These are phyloP conservation scores for Gymnocypris eckloni DNA, from an alignment of 2,797 vertebrate species.

Conservation along the genomic window DNA sequence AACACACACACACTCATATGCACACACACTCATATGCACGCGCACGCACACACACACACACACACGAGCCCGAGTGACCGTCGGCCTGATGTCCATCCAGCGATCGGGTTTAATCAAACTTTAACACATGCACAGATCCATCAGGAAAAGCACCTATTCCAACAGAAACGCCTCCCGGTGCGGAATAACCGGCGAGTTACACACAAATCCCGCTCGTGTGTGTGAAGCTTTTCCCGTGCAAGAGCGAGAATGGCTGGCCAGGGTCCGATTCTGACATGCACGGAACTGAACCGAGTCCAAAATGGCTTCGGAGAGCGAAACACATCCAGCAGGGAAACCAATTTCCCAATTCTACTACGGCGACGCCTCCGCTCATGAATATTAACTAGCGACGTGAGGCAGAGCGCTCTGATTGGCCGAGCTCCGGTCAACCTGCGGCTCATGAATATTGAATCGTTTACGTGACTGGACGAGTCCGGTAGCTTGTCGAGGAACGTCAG, in stretches of 20 bases:
- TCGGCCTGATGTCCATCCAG: constrained; percentile 59
- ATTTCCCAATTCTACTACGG: not conserved
- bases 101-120: constrained; percentile 56
- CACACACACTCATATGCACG: not conserved
- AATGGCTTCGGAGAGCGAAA: constrained; percentile 80
- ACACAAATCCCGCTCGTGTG: not conserved
- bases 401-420: not conserved
- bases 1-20: not conserved
- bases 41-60: not conserved
- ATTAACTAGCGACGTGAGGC: not conserved
- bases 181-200: not conserved
- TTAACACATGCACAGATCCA: constrained; percentile 63
- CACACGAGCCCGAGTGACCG: constrained; percentile 41
- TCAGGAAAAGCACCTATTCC: constrained; percentile 51
- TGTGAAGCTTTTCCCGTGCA: constrained; percentile 49
- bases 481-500: not conserved
- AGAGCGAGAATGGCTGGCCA: constrained; percentile 50
- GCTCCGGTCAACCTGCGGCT: not conserved
- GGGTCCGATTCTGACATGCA: constrained; percentile 55
- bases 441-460: not conserved
- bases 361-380: not conserved
- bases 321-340: constrained; percentile 78
- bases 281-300: constrained; percentile 82
- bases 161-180: constrained; percentile 1
- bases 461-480: not conserved